Percentiles rank a stretch among this genome's conserved stretches.
Conservation (phyloP, 1,140 invertebrate genomes). For the Bombus vancouverensis region DNA sequence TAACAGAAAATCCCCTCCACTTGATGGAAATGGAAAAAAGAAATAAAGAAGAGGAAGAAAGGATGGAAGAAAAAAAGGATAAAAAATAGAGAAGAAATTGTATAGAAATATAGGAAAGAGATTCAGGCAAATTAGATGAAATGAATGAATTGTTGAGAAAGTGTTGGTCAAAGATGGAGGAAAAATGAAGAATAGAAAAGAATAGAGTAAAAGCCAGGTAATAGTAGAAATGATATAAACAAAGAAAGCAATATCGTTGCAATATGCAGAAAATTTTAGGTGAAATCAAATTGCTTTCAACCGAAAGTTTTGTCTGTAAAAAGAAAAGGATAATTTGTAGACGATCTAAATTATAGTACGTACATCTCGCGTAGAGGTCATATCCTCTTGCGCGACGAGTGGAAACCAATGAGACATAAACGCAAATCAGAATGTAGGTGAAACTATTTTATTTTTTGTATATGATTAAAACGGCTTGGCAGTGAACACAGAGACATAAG, state of each 20-base stretch:
- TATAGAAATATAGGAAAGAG: background rate
- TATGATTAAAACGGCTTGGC: slow-evolving; percentile 47
- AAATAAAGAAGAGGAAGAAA: background rate
- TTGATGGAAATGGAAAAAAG: too few relatives aligned
- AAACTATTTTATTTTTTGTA: slow-evolving; percentile 60
- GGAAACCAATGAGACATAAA: slow-evolving; percentile 55
- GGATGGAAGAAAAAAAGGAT: background rate
- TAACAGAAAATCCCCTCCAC: background rate
- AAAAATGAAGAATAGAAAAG: background rate
- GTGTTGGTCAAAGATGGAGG: background rate
- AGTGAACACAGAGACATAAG: slow-evolving; percentile 44
- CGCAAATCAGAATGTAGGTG: slow-evolving; percentile 60
- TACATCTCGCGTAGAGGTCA: slow-evolving; percentile 52
- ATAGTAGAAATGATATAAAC: background rate
- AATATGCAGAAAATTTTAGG: background rate
- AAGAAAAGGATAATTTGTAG: background rate
- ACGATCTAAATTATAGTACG: slow-evolving; percentile 34
- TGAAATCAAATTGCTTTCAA: background rate
- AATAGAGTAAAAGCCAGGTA: background rate
- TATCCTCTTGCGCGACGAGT: slow-evolving; percentile 39
- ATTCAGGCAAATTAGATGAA: background rate
- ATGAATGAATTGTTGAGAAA: background rate
- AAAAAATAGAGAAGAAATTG: background rate
- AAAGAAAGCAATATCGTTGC: background rate
- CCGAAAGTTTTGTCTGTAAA: background rate